phyloP scores from a whole-genome alignment of 2,113 vertebrate genomes.

The Microcebus griseorufus region DNA sequence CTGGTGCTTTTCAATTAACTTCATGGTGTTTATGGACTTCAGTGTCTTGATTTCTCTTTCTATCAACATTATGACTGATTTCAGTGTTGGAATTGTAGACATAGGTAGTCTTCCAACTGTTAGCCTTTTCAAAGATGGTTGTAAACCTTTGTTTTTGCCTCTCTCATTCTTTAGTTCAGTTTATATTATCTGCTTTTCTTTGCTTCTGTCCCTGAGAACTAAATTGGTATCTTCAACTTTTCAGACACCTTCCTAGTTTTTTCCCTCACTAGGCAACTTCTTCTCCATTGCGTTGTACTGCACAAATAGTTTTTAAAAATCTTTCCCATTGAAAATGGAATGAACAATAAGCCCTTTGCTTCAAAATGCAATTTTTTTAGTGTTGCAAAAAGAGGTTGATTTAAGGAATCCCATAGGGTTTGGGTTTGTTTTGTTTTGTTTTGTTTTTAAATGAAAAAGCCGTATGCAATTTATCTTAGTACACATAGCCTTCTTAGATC shows the following conservation, averaged over 20 bases:
- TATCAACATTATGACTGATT: not conserved
- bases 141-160: not conserved
- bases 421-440: not conserved
- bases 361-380: not conserved
- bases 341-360: not conserved
- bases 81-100: not conserved
- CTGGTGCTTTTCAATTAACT: not conserved
- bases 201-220: not conserved
- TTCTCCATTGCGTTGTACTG: not conserved
- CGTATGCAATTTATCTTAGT: not conserved
- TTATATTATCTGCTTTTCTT: not conserved
- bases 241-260: not conserved
- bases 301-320: not conserved
- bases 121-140: not conserved
- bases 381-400: not conserved
- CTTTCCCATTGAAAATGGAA: not conserved
- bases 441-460: constrained; percentile 30
- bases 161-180: not conserved
- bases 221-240: not conserved
- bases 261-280: not conserved
- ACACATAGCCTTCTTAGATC: not conserved
- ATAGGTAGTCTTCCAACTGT: not conserved
- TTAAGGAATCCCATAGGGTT: not conserved
- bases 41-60: not conserved
- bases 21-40: not conserved